Conservation (phyloP, 2,797 vertebrate species). For the Mus spretus region DNA sequence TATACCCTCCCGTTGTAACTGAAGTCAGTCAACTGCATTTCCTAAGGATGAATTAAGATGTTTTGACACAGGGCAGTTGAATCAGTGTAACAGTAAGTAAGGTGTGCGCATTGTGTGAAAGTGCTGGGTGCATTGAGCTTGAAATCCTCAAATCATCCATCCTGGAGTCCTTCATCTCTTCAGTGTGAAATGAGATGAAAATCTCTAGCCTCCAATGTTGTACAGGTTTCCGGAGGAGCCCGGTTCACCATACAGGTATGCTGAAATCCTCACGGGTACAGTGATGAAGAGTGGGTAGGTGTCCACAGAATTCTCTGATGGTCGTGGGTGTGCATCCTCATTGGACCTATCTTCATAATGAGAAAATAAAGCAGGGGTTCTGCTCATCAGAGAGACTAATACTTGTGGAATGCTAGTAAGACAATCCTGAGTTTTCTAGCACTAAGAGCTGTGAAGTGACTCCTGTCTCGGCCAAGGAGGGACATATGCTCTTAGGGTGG, state of each 20-base stretch:
- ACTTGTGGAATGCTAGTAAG: not conserved
- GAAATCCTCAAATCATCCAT: not conserved
- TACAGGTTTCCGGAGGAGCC: not conserved
- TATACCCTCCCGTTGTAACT: too few relatives aligned
- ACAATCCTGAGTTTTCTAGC: not conserved
- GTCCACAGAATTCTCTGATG: too few relatives aligned
- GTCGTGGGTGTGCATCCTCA: too few relatives aligned
- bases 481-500: too few relatives aligned
- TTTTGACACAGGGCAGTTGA: not conserved
- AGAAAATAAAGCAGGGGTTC: too few relatives aligned
- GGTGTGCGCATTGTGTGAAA: not conserved
- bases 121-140: not conserved
- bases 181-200: not conserved
- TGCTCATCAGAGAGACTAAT: too few relatives aligned
- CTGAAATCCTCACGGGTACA: too few relatives aligned
- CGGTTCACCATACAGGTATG: not conserved
- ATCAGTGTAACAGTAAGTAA: not conserved
- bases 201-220: not conserved
- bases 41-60: not conserved
- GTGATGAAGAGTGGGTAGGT: too few relatives aligned
- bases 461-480: not conserved
- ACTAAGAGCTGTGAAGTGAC: not conserved
- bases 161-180: not conserved
- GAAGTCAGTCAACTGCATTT: not conserved
- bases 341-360: too few relatives aligned